Percentiles rank a stretch among this genome's conserved stretches.
Evolutionary conservation across 2,888 invertebrate genomes (phyloP).

Genomic region (Julus scandinavius): DNA sequence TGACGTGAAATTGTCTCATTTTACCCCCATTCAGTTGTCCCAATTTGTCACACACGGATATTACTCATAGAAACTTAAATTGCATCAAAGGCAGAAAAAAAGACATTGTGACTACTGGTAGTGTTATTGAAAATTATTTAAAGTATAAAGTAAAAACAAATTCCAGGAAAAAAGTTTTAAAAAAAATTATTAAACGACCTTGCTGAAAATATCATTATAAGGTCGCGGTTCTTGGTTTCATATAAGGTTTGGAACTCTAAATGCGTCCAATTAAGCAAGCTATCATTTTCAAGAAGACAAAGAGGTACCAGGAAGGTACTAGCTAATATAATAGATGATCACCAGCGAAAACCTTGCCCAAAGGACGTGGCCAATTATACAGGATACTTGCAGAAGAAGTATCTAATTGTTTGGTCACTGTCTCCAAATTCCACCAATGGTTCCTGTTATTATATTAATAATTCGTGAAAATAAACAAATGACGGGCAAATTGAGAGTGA

Average conservation of each 20-base stretch:
- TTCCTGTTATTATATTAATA: neutral
- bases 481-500: neutral
- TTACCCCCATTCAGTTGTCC: too few relatives aligned
- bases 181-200: neutral
- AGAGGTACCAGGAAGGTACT: neutral
- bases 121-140: too few relatives aligned
- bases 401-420: neutral
- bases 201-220: neutral
- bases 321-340: neutral
- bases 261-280: neutral
- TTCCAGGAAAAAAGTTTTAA: neutral
- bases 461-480: neutral
- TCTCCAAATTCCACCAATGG: constrained; percentile 2
- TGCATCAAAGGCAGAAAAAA: too few relatives aligned
- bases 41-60: too few relatives aligned
- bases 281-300: constrained; percentile 23
- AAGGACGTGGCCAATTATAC: neutral
- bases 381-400: neutral
- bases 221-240: constrained; percentile 5
- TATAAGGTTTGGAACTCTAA: neutral
- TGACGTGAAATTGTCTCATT: too few relatives aligned
- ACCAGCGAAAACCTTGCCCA: neutral
- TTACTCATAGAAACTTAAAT: too few relatives aligned
- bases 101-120: too few relatives aligned
- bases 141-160: neutral